Conservation (phyloP, 2,797 vertebrate genomes). For the Podargus strigoides region DNA sequence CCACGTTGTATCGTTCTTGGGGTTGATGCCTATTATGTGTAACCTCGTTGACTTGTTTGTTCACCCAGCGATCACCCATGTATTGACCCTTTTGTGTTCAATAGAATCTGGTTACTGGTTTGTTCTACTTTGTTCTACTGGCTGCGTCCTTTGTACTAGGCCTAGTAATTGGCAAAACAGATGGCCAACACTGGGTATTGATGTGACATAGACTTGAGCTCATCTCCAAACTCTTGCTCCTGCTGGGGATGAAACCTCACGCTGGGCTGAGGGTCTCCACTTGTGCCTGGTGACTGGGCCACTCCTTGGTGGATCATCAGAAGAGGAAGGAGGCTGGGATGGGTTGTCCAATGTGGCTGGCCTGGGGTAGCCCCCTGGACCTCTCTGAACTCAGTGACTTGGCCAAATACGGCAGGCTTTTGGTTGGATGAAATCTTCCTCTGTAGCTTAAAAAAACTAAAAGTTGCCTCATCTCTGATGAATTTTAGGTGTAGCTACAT, state of each 20-base stretch:
- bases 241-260: neutral
- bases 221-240: rapidly evolving
- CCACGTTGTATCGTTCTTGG: too few species aligned
- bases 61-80: too few species aligned
- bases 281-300: neutral
- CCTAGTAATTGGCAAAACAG: too few species aligned
- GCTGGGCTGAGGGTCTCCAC: neutral
- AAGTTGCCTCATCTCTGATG: neutral
- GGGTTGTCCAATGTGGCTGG: neutral
- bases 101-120: too few species aligned
- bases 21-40: too few species aligned
- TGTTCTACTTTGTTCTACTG: too few species aligned
- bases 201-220: neutral
- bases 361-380: too few species aligned
- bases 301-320: neutral
- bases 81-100: too few species aligned
- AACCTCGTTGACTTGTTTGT: too few species aligned
- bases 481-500: neutral
- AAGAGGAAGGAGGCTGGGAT: neutral
- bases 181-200: neutral
- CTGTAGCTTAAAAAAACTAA: neutral
- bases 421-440: neutral
- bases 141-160: too few species aligned
- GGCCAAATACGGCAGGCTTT: neutral
- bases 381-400: neutral